Base-by-base conservation (phyloP, 2,113 vertebrate species). In the Cochlearius cochlearius region DNA sequence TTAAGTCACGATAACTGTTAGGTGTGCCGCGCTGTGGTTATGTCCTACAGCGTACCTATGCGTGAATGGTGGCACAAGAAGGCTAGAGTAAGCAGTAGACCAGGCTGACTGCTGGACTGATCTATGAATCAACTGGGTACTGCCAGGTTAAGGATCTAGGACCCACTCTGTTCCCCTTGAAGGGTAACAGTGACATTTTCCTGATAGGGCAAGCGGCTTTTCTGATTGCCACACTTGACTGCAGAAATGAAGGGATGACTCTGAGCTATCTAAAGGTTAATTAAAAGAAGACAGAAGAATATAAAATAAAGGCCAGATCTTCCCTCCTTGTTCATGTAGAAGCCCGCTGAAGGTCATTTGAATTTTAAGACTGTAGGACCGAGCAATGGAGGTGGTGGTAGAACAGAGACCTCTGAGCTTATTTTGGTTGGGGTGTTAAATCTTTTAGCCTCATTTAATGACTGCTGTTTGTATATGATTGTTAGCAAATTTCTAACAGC, bases 241-340 rank as follows among this genome's bases (percentile, higher is more conserved):
- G 73, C 68, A 77, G 75, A 94, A 96, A 92, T 64, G n/a, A 96
- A 89, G 56, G 73, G 69, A 59, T 93, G 83, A 92, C 47, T 96
- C 94, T 92, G 92, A 96, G 77, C 84, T 90, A 87, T 84, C 39
- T 34, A 36, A 91, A 97, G 69, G 86, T 94, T 97, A 96, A 96
- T 97, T 96, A 95, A 59, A 94, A 94, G 52, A 92, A 82, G 90
- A 84, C 47, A 92, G 77, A 93, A 68, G 14, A 39, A 88, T 30
- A 32, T 47, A 15, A 78, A 79, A 81, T n/a, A 76, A 94, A 92
- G 52, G 50, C 62, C 41, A 86, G 39, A 59, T 83, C 74, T 95
- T 81, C 50, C 32, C 32, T 74, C 12, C 26, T 71, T 62, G 4
- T 10, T 76, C 52, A n/a, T 39, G 19, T 17, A 36, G 16, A 53